Evolutionary conservation across 2,113 vertebrate genomes (phyloP), one percentile per base, ranked within the genome.

Genomic region (Phrynocephalus versicolor): DNA sequence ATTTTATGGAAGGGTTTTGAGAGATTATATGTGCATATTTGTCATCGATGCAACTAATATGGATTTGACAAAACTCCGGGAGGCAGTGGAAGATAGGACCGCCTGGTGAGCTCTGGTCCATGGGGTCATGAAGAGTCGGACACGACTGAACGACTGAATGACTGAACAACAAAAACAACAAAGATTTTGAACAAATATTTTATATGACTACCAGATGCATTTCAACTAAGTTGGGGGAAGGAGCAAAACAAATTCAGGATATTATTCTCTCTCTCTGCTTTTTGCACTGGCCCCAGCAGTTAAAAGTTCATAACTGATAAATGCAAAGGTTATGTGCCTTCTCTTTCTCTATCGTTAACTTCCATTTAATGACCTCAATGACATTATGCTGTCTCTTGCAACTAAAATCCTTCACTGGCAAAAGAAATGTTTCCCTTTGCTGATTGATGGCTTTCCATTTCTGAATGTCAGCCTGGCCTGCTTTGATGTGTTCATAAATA

Each of bases 401-500:
- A 82, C 82, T 0, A 0, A 85, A n/a, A 83, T 35, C 1, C 78
- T 91, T 92, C 39, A 2, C 74, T 77, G 81, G 85, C 76, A 89
- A 89, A 91, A 45, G 71, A 75, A 30, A 67, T 73, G 15, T 5
- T 35, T 37, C 81, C 2, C 82, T 91, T 39, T 88, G 87, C 87
- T 89, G 55, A 71, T 0, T 3, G 51, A 39, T 37, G 64, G 10
- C 74, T 81, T 91, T 85, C 62, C 30, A 86, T 83, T 88, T 81
- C 91, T 85, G 39, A 12, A 87, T 88, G 81, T 79, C 81, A 92
- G 89, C 88, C 89, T 91, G 88, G 82, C 6, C 90, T 85, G 82
- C 90, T 91, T 79, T 87, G 78, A 87, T 94, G 75, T 93, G 41
- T 80, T 81, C 77, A 80, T 81, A 73, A 86, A 86, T 91, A 92